Evolutionary conservation across 2,113 vertebrate species (phyloP), one percentile per base, ranked within the genome.

Genomic region (Eretmochelys imbricata): DNA sequence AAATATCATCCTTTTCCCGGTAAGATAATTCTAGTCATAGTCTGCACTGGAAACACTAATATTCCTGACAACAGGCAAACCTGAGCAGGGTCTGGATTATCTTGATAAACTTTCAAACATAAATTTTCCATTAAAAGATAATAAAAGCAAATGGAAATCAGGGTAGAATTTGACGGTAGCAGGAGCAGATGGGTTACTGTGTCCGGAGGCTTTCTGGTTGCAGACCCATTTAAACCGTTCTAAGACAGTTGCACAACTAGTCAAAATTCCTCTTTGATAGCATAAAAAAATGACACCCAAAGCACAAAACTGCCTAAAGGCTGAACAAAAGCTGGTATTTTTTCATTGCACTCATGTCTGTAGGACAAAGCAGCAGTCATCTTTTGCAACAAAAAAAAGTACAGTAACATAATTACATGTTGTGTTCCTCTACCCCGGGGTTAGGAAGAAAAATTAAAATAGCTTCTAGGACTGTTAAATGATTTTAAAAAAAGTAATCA

Each of bases 381-480:
- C 11, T 97, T 90, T 93, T 80, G 91, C 91, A 96, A 88, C 84
- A 80, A 29, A 1, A 65, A 57, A 79, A 85, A 48, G 84, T 90
- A 82, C 50, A 76, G 48, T 48, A 46, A 48, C 12, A 48, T 78
- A 86, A n/a, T 65, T 92, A 49, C 87, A 91, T 50, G 90, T 95
- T 81, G 31, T 92, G 31, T 90, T 95, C 85, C 87, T 94, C 27
- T 96, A 86, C 51, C 35, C 89, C 89, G 65, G 25, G 51, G 72
- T 95, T 95, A 94, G 85, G 96, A 93, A 96, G 91, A 88, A 96
- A 50, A 46, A 94, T 91, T 62, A 92, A 93, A 96, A 89, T 79
- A 90, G 59, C 51, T 59, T 31, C 5, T 62, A 31, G 27, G 10
- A 6, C 27, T 29, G 57, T 62, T 5, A 31, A 62, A 62, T 62